Percentiles rank a stretch among this genome's conserved stretches.
phyloP scores from a whole-genome alignment of 2,888 invertebrate genomes.

The Apodemia zela region DNA sequence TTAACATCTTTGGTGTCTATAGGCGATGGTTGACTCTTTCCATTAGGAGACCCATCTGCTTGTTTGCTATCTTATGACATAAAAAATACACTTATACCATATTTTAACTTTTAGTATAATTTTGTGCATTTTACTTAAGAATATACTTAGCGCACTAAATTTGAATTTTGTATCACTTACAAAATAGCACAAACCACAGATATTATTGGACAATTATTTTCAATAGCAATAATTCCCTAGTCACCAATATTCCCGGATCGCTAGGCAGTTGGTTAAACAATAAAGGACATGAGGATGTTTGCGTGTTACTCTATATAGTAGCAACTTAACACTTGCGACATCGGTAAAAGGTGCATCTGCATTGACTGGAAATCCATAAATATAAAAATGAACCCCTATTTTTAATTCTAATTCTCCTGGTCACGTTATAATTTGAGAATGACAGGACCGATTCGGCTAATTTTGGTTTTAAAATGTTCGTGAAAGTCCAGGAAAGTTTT shows the following conservation, averaged over 20 bases:
- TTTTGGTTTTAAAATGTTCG: too few relatives aligned
- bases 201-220: background rate
- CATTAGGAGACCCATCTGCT: too few relatives aligned
- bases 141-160: background rate
- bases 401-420: too few relatives aligned
- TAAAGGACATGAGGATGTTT: conserved; percentile 19
- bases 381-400: too few relatives aligned
- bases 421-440: too few relatives aligned
- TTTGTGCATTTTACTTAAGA: background rate
- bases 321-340: conserved; percentile 1
- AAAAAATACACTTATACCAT: too few relatives aligned
- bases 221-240: background rate
- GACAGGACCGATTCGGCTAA: too few relatives aligned
- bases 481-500: too few relatives aligned
- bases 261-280: conserved; percentile 18
- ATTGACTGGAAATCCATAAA: background rate
- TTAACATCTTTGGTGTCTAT: too few relatives aligned
- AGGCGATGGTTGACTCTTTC: too few relatives aligned
- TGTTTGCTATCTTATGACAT: too few relatives aligned
- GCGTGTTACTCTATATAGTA: conserved; percentile 21
- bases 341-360: background rate
- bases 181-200: background rate
- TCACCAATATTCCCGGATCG: conserved; percentile 2
- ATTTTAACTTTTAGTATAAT: background rate
- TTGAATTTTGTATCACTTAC: background rate